Evolutionary conservation across 2,113 vertebrate species (phyloP).

Genomic region (Poicephalus gulielmi): DNA sequence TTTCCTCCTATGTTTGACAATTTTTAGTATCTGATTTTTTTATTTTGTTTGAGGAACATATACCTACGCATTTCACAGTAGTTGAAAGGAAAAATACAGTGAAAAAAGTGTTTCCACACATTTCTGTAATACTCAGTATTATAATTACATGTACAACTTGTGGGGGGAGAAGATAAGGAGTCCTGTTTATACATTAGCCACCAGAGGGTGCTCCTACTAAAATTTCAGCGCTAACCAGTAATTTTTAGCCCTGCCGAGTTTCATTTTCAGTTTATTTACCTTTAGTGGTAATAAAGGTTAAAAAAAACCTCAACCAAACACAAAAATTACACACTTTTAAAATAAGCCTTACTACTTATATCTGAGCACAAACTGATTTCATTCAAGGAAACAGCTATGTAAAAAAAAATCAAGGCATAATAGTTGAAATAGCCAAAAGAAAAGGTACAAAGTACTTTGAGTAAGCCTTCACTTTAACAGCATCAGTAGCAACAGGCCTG

Average conservation of each 20-base stretch:
- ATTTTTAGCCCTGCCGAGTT: background rate
- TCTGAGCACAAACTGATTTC: background rate
- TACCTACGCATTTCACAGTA: background rate
- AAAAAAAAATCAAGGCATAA: background rate
- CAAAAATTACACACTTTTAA: background rate
- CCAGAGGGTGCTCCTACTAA: slow-evolving; percentile 22
- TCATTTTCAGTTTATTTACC: background rate
- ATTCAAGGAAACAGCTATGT: background rate
- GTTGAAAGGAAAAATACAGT: background rate
- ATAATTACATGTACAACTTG: fast-evolving
- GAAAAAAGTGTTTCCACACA: fast-evolving
- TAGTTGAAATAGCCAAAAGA: background rate
- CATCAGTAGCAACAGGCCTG: background rate
- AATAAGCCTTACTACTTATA: background rate
- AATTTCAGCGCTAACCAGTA: background rate
- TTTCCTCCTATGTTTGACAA: background rate
- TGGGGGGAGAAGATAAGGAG: background rate
- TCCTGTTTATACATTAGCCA: background rate
- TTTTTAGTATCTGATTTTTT: background rate
- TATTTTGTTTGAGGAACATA: background rate
- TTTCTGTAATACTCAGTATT: background rate
- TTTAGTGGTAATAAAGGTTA: background rate
- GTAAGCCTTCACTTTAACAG: background rate
- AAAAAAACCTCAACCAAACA: background rate
- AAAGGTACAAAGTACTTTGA: background rate